Evolutionary conservation across 2,797 vertebrate genomes (phyloP).

Genomic region (Sciaenops ocellatus): DNA sequence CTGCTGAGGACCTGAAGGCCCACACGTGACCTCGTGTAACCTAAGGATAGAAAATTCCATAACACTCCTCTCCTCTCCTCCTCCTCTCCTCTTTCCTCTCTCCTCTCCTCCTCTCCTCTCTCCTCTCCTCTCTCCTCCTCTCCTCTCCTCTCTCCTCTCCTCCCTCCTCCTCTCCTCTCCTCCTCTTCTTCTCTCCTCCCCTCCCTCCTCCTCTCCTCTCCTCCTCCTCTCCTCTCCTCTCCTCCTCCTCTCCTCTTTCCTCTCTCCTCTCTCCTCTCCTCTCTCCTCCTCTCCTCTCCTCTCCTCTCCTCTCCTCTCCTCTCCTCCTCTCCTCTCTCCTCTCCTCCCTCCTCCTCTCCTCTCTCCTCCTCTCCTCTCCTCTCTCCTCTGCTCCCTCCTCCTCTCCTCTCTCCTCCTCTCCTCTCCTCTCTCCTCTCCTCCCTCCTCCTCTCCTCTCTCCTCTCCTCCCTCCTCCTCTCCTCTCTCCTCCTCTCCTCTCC

Average conservation of each 20-base stretch:
- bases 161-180: no score
- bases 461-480: rapidly evolving
- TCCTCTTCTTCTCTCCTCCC: rapidly evolving
- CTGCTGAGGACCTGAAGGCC: no score
- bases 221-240: no score
- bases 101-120: no score
- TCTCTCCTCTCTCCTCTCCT: neutral
- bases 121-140: rapidly evolving
- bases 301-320: rapidly evolving
- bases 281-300: no score
- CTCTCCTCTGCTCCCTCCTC: no score
- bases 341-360: rapidly evolving
- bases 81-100: neutral
- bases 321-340: neutral
- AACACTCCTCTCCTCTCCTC: no score
- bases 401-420: neutral
- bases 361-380: no score
- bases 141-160: neutral
- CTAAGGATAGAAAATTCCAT: no score
- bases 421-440: neutral
- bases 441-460: neutral
- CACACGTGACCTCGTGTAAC: no score
- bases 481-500: no score
- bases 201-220: no score
- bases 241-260: neutral